Evolutionary conservation across 2,797 vertebrate genomes (phyloP).

Genomic region (Lutjanus argentimaculatus): DNA sequence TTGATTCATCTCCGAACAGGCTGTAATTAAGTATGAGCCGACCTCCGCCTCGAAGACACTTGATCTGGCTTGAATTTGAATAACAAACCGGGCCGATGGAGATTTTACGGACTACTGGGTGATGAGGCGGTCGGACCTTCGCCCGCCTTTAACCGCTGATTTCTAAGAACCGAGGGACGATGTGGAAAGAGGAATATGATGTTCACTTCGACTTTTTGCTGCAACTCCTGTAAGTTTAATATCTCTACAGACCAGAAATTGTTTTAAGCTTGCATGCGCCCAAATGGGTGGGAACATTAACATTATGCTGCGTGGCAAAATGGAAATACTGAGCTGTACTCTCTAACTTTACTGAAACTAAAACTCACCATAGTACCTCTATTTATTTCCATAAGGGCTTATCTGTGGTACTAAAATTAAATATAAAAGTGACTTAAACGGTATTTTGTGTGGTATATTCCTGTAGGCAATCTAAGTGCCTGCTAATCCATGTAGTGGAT

Average conservation of each 20-base stretch:
- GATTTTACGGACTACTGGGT: slow-evolving; percentile 63
- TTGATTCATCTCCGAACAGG: background rate
- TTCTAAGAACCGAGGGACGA: slow-evolving; percentile 60
- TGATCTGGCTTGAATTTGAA: background rate
- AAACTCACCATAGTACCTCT: background rate
- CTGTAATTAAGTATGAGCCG: slow-evolving; percentile 4
- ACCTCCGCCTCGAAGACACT: slow-evolving; percentile 19
- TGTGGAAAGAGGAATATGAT: slow-evolving; percentile 90
- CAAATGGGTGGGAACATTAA: slow-evolving; percentile 51
- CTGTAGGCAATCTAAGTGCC: background rate
- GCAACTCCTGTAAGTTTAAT: slow-evolving; percentile 86
- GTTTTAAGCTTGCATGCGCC: background rate
- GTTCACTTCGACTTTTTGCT: slow-evolving; percentile 88
- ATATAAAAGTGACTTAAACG: background rate
- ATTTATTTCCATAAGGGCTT: background rate
- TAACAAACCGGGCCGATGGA: slow-evolving; percentile 55
- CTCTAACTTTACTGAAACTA: slow-evolving; percentile 15
- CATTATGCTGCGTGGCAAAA: slow-evolving; percentile 65
- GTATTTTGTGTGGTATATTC: background rate
- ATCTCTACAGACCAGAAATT: background rate
- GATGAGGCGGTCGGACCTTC: slow-evolving; percentile 70
- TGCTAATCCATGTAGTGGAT: background rate
- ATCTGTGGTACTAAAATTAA: no score
- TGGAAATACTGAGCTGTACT: slow-evolving; percentile 61
- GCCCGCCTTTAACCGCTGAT: slow-evolving; percentile 61